Evolutionary conservation across 1,140 invertebrate species (phyloP).

Genomic region (Stegodyphus mimosarum): DNA sequence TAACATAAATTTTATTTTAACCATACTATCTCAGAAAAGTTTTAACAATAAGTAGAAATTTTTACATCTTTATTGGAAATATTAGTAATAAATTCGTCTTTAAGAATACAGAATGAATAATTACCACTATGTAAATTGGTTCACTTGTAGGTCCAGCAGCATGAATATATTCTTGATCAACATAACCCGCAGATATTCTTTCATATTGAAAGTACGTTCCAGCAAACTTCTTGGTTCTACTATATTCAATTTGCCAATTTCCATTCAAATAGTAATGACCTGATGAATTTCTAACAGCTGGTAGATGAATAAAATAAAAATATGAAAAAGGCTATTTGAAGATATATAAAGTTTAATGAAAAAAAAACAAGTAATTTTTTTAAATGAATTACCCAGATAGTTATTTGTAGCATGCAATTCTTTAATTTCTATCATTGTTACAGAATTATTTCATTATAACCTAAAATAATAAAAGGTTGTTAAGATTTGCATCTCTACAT

Average conservation of each 20-base stretch:
- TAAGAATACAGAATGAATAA: not conserved
- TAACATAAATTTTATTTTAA: slow-evolving; percentile 57
- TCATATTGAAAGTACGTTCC: slow-evolving; percentile 86
- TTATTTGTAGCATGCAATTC: slow-evolving; percentile 88
- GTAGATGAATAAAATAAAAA: slow-evolving; percentile 9
- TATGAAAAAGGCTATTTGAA: not conserved
- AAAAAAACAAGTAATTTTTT: not conserved
- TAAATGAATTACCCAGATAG: slow-evolving; percentile 82
- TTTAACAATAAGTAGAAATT: too few species aligned
- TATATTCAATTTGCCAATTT: slow-evolving; percentile 92
- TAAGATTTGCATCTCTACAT: too few species aligned
- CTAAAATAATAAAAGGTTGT: slow-evolving; percentile 67
- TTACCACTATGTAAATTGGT: slow-evolving; percentile 86
- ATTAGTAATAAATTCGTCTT: not conserved
- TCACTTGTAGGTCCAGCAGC: slow-evolving; percentile 88
- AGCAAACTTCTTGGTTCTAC: slow-evolving; percentile 80
- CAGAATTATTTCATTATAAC: slow-evolving; percentile 93
- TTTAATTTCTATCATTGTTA: slow-evolving; percentile 88
- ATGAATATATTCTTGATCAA: slow-evolving; percentile 83
- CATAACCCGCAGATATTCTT: slow-evolving; percentile 74
- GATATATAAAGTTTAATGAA: not conserved
- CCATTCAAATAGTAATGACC: slow-evolving; percentile 93
- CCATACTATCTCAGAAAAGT: not conserved
- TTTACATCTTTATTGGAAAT: not conserved
- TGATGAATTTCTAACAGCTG: slow-evolving; percentile 84